These are phyloP conservation scores for Caenorhabditis inopinata DNA, from an alignment of 1,140 invertebrate genomes.

Conservation along the genomic window DNA sequence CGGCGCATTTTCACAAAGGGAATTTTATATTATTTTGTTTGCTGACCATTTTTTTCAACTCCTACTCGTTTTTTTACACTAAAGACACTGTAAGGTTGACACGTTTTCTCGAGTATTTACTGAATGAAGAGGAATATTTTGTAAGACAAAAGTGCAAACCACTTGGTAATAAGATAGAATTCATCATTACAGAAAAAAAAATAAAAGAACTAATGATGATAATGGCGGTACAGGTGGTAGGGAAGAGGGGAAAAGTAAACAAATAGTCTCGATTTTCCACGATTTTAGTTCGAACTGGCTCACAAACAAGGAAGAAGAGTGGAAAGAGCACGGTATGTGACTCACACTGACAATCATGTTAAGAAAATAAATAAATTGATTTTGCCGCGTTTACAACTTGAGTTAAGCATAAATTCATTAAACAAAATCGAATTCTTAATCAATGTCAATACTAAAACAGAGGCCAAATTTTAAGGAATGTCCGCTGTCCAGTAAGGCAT, in stretches of 20 bases:
- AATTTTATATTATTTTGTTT: no score
- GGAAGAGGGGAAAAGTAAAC: constrained; percentile 25
- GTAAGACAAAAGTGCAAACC: not conserved
- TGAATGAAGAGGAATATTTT: not conserved
- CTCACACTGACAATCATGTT: not conserved
- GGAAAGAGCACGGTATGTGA: constrained; percentile 18
- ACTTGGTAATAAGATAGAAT: not conserved
- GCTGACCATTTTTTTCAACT: no score
- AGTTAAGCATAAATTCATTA: no score
- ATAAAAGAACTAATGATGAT: not conserved
- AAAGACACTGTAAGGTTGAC: no score
- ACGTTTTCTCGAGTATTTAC: not conserved
- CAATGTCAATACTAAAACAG: no score
- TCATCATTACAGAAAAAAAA: not conserved
- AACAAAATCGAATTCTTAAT: no score
- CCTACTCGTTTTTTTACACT: no score
- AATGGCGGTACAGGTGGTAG: not conserved
- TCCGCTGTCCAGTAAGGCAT: no score
- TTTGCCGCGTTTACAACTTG: no score
- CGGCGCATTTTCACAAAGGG: no score
- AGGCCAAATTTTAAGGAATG: no score
- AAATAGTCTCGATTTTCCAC: constrained; percentile 13
- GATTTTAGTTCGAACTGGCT: constrained; percentile 13
- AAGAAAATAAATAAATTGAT: no score
- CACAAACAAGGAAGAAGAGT: constrained; percentile 11